phyloP scores from a whole-genome alignment of 2,113 vertebrate species.

The Oceanites oceanicus region DNA sequence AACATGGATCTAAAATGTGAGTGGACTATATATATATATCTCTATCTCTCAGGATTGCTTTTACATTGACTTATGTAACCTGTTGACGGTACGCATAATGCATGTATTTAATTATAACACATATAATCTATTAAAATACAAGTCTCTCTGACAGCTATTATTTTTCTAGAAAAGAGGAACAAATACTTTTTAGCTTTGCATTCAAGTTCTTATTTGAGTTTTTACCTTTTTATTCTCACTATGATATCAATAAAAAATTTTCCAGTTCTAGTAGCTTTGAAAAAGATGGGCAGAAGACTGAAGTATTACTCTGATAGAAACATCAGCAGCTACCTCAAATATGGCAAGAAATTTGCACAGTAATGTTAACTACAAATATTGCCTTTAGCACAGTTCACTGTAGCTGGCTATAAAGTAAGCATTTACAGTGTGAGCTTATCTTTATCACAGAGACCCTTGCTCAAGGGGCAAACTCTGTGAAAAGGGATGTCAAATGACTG shows the following conservation, averaged over 20 bases:
- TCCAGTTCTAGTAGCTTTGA: background rate
- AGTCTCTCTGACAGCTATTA: background rate
- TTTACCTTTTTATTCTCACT: background rate
- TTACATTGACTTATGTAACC: background rate
- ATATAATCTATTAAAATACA: background rate
- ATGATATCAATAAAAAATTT: background rate
- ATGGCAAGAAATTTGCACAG: background rate
- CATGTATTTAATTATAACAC: background rate
- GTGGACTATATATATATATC: background rate
- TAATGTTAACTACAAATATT: constrained; percentile 30
- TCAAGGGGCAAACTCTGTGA: background rate
- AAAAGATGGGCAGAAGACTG: background rate
- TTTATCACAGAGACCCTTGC: constrained; percentile 15
- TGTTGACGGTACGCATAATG: background rate
- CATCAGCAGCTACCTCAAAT: background rate
- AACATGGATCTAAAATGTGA: background rate
- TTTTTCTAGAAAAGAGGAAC: background rate
- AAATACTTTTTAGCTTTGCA: background rate
- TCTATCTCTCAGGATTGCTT: background rate
- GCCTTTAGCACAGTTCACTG: constrained; percentile 4
- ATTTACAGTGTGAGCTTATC: constrained; percentile 14
- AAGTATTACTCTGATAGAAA: background rate
- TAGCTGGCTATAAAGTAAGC: background rate
- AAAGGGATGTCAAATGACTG: constrained; percentile 38
- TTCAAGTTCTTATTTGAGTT: background rate